A percentile compares a stretch with the other conserved stretches of the same genome.
phyloP scores from a whole-genome alignment of 2,113 vertebrate species.

The Cephalopterus ornatus region DNA sequence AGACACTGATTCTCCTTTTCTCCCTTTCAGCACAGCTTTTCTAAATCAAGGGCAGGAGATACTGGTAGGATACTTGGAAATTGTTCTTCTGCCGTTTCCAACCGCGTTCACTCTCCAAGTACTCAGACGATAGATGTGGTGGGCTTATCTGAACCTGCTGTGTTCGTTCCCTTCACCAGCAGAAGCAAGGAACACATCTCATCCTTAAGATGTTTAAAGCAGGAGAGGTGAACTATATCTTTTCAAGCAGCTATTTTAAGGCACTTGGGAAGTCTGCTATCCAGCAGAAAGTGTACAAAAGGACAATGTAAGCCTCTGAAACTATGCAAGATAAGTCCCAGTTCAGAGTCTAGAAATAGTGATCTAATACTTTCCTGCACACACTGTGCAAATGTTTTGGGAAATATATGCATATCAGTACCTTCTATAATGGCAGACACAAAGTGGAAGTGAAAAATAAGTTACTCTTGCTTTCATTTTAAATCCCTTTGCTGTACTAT shows the following conservation, averaged over 20 bases:
- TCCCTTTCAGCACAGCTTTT: background rate
- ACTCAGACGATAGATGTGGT: background rate
- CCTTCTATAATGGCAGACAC: background rate
- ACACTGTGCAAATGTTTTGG: background rate
- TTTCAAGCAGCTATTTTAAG: background rate
- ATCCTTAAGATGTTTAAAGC: background rate
- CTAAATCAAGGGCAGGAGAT: background rate
- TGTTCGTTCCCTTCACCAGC: background rate
- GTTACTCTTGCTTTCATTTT: background rate
- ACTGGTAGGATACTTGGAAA: background rate
- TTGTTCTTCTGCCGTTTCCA: background rate
- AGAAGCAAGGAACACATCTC: background rate
- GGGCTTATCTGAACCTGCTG: background rate
- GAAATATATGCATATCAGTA: background rate
- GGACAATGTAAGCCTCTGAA: background rate
- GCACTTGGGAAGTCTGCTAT: background rate
- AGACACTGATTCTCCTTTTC: background rate
- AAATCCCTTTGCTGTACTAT: background rate
- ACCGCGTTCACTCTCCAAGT: accelerated
- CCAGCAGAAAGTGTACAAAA: background rate
- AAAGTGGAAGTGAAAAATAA: background rate
- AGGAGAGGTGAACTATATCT: background rate
- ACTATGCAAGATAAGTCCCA: background rate
- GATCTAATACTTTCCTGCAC: background rate
- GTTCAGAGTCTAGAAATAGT: background rate